phyloP scores from a whole-genome alignment of 2,113 vertebrate species.

The Athene noctua region DNA sequence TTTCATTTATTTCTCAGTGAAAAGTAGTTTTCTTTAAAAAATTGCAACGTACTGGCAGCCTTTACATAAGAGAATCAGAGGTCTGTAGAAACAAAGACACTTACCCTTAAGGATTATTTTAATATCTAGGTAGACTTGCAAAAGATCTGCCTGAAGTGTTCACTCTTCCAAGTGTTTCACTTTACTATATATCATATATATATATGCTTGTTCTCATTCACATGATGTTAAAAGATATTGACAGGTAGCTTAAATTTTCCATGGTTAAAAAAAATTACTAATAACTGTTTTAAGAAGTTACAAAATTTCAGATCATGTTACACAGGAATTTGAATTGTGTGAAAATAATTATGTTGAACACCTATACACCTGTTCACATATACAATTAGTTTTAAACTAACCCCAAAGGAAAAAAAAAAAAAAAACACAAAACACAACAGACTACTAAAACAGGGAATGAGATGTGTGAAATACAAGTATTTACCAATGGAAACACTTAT shows the following conservation, averaged over 20 bases:
- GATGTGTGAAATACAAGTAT: not conserved
- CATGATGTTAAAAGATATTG: not conserved
- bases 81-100: not conserved
- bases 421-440: not conserved
- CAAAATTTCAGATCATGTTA: not conserved
- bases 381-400: not conserved
- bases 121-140: not conserved
- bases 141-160: not conserved
- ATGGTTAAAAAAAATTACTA: not conserved
- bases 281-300: not conserved
- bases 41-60: not conserved
- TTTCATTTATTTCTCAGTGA: not conserved
- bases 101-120: not conserved
- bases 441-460: not conserved
- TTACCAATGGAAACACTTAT: not conserved
- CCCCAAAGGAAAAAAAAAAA: not conserved
- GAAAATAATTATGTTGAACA: not conserved
- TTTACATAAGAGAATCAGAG: not conserved
- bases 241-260: not conserved
- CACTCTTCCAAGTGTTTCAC: not conserved
- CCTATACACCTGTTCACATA: rapidly evolving
- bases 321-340: not conserved
- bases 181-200: not conserved
- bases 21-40: not conserved
- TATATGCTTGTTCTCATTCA: not conserved